Conservation (phyloP, 2,888 invertebrate species). For the Conus canariensis region DNA sequence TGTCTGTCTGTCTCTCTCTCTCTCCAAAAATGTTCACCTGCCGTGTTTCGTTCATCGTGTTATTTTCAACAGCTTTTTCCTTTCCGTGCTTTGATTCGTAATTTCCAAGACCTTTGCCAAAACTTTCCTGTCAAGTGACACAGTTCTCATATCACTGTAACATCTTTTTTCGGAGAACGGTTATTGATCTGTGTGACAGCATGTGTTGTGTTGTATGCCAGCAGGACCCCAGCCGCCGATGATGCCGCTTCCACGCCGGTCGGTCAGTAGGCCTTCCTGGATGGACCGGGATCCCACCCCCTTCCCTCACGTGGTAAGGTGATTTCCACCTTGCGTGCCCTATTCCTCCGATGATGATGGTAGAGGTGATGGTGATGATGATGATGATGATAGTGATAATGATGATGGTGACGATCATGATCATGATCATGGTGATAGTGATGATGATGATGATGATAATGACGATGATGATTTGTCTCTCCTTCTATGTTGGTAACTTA, state of each 20-base stretch:
- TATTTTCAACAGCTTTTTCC: too few species aligned
- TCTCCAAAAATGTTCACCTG: too few species aligned
- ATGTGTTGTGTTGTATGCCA: background rate
- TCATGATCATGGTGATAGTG: conserved; percentile 29
- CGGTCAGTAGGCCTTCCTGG: conserved; percentile 48
- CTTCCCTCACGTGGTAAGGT: conserved; percentile 50
- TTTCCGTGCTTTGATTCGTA: too few species aligned
- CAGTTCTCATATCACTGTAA: too few species aligned
- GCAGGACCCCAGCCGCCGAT: background rate
- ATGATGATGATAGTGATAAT: conserved; percentile 33
- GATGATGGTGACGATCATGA: conserved; percentile 31
- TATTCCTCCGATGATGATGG: background rate
- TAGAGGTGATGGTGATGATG: background rate
- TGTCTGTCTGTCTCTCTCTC: too few species aligned
- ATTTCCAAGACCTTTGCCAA: too few species aligned
- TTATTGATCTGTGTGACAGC: too few species aligned
- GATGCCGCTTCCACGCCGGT: background rate
- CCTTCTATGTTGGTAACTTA: background rate
- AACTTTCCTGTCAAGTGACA: too few species aligned
- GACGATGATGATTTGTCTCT: conserved; percentile 22
- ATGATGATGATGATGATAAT: background rate
- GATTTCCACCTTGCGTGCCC: background rate
- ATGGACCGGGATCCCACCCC: conserved; percentile 51
- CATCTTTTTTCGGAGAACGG: too few species aligned
- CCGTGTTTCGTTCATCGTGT: too few species aligned